These are phyloP conservation scores for Stegodyphus mimosarum DNA, from an alignment of 1,140 invertebrate species.

Conservation along the genomic window DNA sequence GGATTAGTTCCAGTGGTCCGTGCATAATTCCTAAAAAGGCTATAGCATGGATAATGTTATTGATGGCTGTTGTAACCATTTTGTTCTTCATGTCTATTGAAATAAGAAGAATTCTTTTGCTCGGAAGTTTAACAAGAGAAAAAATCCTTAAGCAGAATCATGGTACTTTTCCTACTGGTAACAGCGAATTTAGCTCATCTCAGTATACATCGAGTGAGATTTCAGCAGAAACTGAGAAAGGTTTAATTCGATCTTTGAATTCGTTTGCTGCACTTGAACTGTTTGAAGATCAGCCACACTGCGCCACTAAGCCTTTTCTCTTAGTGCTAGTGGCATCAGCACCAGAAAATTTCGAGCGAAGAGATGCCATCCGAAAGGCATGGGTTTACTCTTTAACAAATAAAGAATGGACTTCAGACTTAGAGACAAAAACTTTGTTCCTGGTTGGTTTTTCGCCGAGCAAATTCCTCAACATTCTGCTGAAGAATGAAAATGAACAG, in stretches of 20 bases:
- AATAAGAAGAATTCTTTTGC: conserved; percentile 11
- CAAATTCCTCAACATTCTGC: neutral
- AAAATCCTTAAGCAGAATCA: neutral
- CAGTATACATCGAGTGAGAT: neutral
- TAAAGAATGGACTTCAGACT: conserved; percentile 6
- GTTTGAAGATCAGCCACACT: conserved; percentile 9
- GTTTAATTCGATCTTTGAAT: neutral
- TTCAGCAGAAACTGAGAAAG: neutral
- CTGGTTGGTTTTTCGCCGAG: conserved; percentile 27
- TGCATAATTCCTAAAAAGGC: conserved; percentile 44
- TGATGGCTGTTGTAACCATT: conserved; percentile 34
- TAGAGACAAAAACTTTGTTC: conserved; percentile 25
- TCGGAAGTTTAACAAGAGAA: neutral
- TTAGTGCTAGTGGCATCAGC: conserved; percentile 68
- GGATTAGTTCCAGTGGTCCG: neutral
- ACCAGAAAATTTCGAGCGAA: conserved; percentile 67
- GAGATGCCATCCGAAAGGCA: conserved; percentile 66
- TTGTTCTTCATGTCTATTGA: conserved; percentile 42
- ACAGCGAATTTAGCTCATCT: neutral
- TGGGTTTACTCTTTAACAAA: conserved; percentile 64
- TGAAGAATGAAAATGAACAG: conserved; percentile 44
- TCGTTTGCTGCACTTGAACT: neutral
- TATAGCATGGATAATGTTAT: conserved; percentile 34
- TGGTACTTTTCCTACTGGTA: neutral
- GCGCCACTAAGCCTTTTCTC: conserved; percentile 63